Conservation (phyloP, 2,797 vertebrate species). For the Melanogrammus aeglefinus region DNA sequence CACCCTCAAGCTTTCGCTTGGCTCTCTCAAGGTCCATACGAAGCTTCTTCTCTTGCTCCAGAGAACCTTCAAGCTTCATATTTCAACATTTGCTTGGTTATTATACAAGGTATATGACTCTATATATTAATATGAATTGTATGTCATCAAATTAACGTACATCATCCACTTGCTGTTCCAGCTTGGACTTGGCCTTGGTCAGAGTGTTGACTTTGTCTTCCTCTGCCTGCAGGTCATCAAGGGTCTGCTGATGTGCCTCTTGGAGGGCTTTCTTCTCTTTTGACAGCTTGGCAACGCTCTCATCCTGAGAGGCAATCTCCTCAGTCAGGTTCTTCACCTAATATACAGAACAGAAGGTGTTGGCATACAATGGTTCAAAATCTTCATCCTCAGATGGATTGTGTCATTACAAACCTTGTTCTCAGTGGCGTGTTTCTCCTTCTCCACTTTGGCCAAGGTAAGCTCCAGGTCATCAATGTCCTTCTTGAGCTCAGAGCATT, state of each 20-base stretch:
- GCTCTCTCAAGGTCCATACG: constrained; percentile 74
- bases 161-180: constrained; percentile 5
- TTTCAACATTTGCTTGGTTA: not conserved
- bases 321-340: constrained; percentile 3
- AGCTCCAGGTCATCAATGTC: constrained; percentile 6
- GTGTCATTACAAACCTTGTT: not conserved
- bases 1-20: constrained; percentile 79
- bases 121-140: not conserved
- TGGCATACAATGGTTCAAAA: not conserved
- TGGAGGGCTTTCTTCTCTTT: constrained; percentile 6
- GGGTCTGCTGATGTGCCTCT: constrained; percentile 4
- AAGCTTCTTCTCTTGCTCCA: constrained; percentile 80
- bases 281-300: not conserved
- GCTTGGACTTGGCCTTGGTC: constrained; percentile 5
- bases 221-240: constrained; percentile 7
- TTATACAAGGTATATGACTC: not conserved
- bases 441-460: constrained; percentile 1
- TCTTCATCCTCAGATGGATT: not conserved
- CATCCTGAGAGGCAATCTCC: constrained; percentile 3
- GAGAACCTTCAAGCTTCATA: constrained; percentile 73
- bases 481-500: constrained; percentile 2
- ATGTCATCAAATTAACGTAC: not conserved
- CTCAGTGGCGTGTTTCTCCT: constrained; percentile 2
- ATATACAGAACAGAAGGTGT: not conserved
- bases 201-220: constrained; percentile 7